Conservation (phyloP, 2,888 invertebrate genomes). For the Hedychridium roseum region DNA sequence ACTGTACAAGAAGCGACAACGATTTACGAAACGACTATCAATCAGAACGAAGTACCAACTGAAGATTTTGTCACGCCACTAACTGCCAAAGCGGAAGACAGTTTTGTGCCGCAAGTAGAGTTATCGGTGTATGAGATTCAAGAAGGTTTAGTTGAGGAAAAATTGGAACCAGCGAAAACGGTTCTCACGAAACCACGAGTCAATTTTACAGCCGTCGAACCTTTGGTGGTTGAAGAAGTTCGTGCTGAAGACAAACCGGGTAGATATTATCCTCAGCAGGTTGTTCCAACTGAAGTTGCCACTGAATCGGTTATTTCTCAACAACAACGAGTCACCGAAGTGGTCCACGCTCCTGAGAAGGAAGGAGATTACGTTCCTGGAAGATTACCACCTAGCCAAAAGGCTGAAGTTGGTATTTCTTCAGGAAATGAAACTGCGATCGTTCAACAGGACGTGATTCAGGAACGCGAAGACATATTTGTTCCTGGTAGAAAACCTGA, state of each 20-base stretch:
- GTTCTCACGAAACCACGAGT: conserved; percentile 69
- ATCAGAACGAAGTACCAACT: conserved; percentile 71
- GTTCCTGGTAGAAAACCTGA: conserved; percentile 46
- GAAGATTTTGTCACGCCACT: conserved; percentile 64
- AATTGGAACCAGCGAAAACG: conserved; percentile 66
- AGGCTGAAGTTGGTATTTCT: conserved; percentile 69
- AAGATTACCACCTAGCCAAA: conserved; percentile 70
- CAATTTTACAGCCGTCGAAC: conserved; percentile 71
- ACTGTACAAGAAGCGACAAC: conserved; percentile 73
- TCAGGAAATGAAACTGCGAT: conserved; percentile 69
- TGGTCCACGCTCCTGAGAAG: conserved; percentile 73
- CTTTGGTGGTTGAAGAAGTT: conserved; percentile 74
- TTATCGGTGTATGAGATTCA: conserved; percentile 73
- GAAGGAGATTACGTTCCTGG: conserved; percentile 71
- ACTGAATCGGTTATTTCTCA: conserved; percentile 72
- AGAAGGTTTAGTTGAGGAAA: conserved; percentile 70
- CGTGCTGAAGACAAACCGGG: conserved; percentile 76
- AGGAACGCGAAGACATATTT: conserved; percentile 74
- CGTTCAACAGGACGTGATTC: conserved; percentile 67
- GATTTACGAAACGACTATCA: conserved; percentile 70
- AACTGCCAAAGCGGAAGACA: conserved; percentile 67
- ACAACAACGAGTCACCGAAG: conserved; percentile 72
- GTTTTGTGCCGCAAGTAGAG: conserved; percentile 71
- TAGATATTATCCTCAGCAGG: conserved; percentile 80
- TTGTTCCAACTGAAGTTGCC: conserved; percentile 82